Evolutionary conservation across 2,797 vertebrate genomes (phyloP).

Genomic region (Eurystomus glaucurus): DNA sequence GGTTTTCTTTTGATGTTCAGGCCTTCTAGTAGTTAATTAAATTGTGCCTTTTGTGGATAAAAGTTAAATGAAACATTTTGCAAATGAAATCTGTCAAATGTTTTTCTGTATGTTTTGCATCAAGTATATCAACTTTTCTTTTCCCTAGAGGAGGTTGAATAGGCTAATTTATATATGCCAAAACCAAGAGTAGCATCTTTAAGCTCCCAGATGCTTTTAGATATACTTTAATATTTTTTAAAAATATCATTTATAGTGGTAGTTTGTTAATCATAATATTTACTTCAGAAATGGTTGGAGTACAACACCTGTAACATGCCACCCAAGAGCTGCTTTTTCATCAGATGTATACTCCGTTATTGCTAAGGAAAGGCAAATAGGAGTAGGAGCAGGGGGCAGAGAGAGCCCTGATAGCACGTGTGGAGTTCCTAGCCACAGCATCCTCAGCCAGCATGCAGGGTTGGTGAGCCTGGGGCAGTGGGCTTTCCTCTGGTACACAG

Average conservation of each 20-base stretch:
- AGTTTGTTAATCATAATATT: background rate
- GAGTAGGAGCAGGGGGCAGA: background rate
- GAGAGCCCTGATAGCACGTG: background rate
- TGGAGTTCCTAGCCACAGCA: background rate
- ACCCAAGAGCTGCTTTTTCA: fast-evolving
- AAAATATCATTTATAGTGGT: background rate
- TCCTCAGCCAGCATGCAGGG: background rate
- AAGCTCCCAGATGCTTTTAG: background rate
- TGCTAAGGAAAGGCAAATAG: background rate
- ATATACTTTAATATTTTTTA: background rate
- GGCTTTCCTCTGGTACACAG: background rate
- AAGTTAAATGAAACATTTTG: background rate
- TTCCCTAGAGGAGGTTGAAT: background rate
- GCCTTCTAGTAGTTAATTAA: background rate
- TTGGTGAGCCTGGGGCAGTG: background rate
- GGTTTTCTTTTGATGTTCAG: background rate
- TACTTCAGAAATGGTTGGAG: background rate
- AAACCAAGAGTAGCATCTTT: background rate
- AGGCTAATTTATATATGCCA: background rate
- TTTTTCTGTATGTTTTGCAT: background rate
- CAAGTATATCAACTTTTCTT: background rate
- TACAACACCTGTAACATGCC: background rate
- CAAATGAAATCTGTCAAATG: background rate
- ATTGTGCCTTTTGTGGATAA: background rate
- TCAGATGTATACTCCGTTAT: background rate